Percentiles rank a stretch among this genome's conserved stretches.
phyloP scores from a whole-genome alignment of 2,113 vertebrate genomes.

The Pedionomus torquatus region DNA sequence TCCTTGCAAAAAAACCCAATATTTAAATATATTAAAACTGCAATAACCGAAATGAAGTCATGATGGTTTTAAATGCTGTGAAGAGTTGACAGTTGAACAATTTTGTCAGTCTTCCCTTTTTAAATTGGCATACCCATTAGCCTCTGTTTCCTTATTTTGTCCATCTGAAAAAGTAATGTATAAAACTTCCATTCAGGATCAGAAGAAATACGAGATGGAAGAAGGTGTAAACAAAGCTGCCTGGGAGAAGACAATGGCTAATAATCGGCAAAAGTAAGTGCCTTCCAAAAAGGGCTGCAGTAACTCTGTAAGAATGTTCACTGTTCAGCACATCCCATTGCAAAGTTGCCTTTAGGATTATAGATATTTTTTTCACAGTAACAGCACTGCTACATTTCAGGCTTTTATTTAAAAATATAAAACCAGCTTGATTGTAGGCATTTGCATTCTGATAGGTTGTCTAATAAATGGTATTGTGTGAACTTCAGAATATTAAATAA shows the following conservation, averaged over 20 bases:
- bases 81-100: not conserved
- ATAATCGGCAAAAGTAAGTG: constrained; percentile 88
- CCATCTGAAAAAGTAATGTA: not conserved
- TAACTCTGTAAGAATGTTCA: not conserved
- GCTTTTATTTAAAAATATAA: not conserved
- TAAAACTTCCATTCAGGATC: constrained; percentile 78
- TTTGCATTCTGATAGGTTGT: not conserved
- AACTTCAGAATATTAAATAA: accelerated
- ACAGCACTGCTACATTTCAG: not conserved
- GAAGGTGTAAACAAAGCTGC: constrained; percentile 86
- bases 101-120: not conserved
- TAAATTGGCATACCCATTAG: not conserved
- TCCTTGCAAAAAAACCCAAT: not conserved
- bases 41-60: not conserved
- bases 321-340: not conserved
- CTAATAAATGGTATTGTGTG: not conserved
- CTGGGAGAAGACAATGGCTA: constrained; percentile 92
- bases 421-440: not conserved
- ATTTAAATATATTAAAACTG: not conserved
- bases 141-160: not conserved
- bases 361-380: not conserved
- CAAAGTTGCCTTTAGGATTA: not conserved
- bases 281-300: not conserved
- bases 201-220: constrained; percentile 89
- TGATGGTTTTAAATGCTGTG: not conserved